These are phyloP conservation scores for Pristionchus entomophagus DNA, from an alignment of 2,888 invertebrate species.

Conservation along the genomic window DNA sequence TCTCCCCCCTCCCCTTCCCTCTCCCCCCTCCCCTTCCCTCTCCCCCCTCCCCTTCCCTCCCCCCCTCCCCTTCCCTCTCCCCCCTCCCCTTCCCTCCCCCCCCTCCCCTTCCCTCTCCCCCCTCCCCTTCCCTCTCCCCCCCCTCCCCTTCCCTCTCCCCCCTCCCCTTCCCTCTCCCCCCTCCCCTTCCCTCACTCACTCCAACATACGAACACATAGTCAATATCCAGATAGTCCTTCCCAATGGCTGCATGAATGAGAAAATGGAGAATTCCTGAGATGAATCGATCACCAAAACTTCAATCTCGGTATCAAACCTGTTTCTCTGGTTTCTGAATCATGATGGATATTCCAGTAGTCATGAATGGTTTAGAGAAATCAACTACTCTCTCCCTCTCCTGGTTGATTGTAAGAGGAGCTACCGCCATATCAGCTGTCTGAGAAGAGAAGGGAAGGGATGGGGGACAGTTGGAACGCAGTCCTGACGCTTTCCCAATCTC, in stretches of 20 bases:
- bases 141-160: no score
- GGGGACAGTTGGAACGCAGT: no score
- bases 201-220: slow-evolving; percentile 90
- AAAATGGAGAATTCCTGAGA: slow-evolving; percentile 87
- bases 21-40: slow-evolving; percentile 86
- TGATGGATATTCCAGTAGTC: slow-evolving; percentile 94
- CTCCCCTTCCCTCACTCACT: slow-evolving; percentile 78
- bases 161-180: neutral
- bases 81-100: neutral
- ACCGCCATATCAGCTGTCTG: slow-evolving; percentile 91
- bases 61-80: no score
- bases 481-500: no score
- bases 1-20: neutral
- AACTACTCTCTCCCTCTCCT: slow-evolving; percentile 90
- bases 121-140: no score
- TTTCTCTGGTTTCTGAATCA: slow-evolving; percentile 88
- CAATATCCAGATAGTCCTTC: slow-evolving; percentile 92
- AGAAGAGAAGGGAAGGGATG: neutral
- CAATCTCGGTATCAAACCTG: slow-evolving; percentile 51
- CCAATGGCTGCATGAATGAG: slow-evolving; percentile 95
- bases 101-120: neutral
- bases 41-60: no score
- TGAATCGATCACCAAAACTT: neutral
- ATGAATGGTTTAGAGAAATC: slow-evolving; percentile 98
- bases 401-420: slow-evolving; percentile 93